A percentile compares a stretch with the other conserved stretches of the same genome.
Conservation (phyloP, 2,113 vertebrate species). For the Dicrurus megarhynchus region DNA sequence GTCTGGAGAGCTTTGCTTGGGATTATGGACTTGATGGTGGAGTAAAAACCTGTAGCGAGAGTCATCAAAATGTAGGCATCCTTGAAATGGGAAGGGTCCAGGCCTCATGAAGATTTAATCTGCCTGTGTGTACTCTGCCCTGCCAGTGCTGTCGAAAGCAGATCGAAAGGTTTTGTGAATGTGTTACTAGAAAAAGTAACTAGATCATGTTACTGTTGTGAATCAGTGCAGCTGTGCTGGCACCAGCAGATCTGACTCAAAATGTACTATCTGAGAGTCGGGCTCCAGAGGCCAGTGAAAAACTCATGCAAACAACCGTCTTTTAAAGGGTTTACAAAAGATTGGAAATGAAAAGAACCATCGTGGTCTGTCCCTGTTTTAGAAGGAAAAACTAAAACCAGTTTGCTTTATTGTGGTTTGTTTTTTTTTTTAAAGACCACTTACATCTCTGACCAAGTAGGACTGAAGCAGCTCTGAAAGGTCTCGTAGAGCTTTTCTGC, state of each 20-base stretch:
- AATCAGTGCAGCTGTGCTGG: not conserved
- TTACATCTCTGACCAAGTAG: not conserved
- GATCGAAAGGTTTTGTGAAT: slow-evolving; percentile 3
- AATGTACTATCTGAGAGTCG: not conserved
- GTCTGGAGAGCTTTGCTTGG: not conserved
- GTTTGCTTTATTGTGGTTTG: not conserved
- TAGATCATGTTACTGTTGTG: not conserved
- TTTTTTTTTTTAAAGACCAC: not conserved
- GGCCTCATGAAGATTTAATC: not conserved
- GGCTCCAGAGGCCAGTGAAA: not conserved
- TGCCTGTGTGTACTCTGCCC: not conserved
- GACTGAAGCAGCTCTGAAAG: not conserved
- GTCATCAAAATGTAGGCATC: not conserved
- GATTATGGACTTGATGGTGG: not conserved
- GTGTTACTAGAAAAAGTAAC: slow-evolving; percentile 36
- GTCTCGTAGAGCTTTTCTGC: not conserved
- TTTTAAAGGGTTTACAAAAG: not conserved
- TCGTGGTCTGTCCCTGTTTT: accelerated
- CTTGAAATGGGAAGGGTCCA: not conserved
- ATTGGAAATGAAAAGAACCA: accelerated
- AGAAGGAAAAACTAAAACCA: not conserved
- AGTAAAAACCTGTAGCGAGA: not conserved
- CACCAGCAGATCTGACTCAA: not conserved
- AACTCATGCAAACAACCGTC: not conserved
- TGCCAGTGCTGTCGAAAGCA: not conserved